Conservation (phyloP, 2,888 invertebrate species). For the Lasius platythorax region DNA sequence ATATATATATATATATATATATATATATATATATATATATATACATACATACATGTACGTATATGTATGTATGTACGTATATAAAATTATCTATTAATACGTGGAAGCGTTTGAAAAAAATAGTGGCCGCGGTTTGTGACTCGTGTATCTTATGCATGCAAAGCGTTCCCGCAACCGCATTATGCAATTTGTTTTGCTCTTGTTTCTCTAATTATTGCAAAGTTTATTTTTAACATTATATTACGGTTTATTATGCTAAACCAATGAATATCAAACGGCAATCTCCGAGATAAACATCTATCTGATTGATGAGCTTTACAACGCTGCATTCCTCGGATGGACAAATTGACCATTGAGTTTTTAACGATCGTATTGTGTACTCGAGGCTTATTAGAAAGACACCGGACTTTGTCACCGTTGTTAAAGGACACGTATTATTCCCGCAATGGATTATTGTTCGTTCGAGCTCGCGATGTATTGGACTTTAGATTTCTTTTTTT, state of each 20-base stretch:
- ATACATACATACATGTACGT: no score
- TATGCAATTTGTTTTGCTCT: neutral
- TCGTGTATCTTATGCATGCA: neutral
- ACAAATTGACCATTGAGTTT: slow-evolving; percentile 6
- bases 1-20: no score
- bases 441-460: neutral
- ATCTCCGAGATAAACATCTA: neutral
- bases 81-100: neutral
- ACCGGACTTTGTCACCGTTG: slow-evolving; percentile 2
- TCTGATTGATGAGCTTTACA: neutral
- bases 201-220: neutral
- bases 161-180: neutral
- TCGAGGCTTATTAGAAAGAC: neutral
- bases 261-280: neutral
- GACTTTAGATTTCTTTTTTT: slow-evolving; percentile 4
- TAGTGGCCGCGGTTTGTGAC: neutral
- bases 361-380: neutral
- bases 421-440: neutral
- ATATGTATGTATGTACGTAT: neutral
- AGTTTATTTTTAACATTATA: neutral
- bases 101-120: neutral
- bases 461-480: neutral
- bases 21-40: no score
- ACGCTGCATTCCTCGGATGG: neutral
- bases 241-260: neutral